These are phyloP conservation scores for Erpetoichthys calabaricus DNA, from an alignment of 2,797 vertebrate genomes.

Conservation along the genomic window DNA sequence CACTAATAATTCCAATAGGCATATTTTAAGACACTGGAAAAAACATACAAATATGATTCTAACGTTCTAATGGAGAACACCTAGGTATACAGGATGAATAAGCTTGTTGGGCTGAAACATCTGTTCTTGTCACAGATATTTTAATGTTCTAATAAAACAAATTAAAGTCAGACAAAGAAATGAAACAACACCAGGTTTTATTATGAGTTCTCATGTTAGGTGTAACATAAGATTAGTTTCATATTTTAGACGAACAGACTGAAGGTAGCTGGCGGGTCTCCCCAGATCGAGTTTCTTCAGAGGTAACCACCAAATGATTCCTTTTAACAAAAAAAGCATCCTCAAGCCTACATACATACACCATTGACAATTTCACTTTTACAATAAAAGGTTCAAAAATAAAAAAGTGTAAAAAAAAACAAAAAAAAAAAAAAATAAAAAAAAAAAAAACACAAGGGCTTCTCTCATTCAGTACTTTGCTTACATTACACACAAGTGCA, in stretches of 20 bases:
- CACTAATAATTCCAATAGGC: no score
- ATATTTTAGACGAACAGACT: conserved; percentile 10
- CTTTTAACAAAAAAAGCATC: conserved; percentile 33
- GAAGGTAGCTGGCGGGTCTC: conserved; percentile 10
- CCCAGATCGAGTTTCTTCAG: conserved; percentile 33
- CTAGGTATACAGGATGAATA: no score
- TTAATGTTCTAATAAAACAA: no score
- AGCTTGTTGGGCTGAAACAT: no score
- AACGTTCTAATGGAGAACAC: no score
- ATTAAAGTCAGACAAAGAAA: no score
- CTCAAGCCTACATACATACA: conserved; percentile 43
- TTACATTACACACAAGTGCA: conserved; percentile 45
- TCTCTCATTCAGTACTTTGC: conserved; percentile 31
- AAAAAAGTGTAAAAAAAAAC: conserved; percentile 14
- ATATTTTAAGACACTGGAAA: no score
- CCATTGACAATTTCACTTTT: conserved; percentile 39
- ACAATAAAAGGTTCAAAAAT: conserved; percentile 27
- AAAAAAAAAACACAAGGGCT: conserved; percentile 9
- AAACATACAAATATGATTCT: no score
- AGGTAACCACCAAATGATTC: conserved; percentile 44
- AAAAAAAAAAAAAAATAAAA: conserved; percentile 19
- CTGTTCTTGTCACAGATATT: no score
- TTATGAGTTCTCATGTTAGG: conserved; percentile 1
- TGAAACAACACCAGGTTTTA: conserved; percentile 5
- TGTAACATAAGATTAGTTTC: not conserved